phyloP scores from a whole-genome alignment of 2,888 invertebrate species.

The Tinea semifulvella region DNA sequence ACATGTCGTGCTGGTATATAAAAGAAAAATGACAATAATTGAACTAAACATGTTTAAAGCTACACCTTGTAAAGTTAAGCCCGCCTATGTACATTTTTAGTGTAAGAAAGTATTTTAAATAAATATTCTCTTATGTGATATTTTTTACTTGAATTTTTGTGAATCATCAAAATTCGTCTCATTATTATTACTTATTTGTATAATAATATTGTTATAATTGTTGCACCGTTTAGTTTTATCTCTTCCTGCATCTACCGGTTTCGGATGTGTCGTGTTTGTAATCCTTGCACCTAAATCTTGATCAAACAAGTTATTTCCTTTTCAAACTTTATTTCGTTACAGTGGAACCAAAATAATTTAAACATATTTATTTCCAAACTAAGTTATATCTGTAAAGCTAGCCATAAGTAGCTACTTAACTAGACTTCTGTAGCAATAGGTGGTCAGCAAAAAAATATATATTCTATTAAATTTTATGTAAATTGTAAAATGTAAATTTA shows the following conservation, averaged over 20 bases:
- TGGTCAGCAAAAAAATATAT: no score
- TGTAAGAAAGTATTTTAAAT: background rate
- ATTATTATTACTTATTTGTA: background rate
- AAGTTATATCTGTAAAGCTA: no score
- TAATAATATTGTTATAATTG: background rate
- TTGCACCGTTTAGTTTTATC: constrained; percentile 7
- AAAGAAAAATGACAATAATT: no score
- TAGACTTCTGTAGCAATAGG: no score
- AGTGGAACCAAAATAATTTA: no score
- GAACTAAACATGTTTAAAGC: no score
- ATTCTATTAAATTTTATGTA: no score
- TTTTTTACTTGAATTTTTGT: background rate
- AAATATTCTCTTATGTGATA: background rate
- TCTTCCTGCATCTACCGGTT: constrained; percentile 12
- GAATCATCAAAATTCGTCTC: background rate
- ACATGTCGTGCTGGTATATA: no score
- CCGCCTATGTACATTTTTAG: no score
- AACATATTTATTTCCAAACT: no score
- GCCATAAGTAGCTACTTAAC: no score
- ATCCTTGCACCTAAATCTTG: constrained; percentile 11
- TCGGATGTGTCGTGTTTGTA: constrained; percentile 15
- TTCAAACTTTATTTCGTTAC: constrained; percentile 29
- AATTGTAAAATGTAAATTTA: no score
- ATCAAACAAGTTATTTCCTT: constrained; percentile 33
- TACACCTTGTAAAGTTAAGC: background rate